Base-by-base conservation (phyloP, 1,140 invertebrate species). In the Drosophila albomicans region DNA sequence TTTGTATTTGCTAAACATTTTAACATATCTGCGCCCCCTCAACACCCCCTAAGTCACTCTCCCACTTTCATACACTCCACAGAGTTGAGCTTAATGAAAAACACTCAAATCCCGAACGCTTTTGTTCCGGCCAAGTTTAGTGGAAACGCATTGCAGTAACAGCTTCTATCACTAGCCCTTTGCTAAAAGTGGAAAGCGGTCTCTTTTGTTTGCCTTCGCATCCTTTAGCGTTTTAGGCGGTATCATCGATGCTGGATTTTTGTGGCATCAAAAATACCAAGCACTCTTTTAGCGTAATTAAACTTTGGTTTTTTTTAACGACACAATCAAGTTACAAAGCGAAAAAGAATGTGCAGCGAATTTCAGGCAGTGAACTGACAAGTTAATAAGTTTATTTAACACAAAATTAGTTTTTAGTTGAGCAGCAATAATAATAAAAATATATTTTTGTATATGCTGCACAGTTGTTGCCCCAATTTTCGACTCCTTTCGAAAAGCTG, bases 1-100 rank as follows among this genome's bases (percentile, higher is more conserved):
- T 79, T 79, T 84, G 80, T 84, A 87, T 88, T 87, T 87, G 82
- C 81, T 78, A 88, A 87, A 87, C 80, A 88, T 84, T 87, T 86
- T 80, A 74, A 70, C 76, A 73, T 69, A 70, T 64, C 45, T 51
- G 41, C 46, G 38, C 30, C 10, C 10, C 38, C 16, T 7, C 48
- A 3, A 2, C 20, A 11, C 32, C 10, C 48, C 3, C 20, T 28
- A 20, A 3, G 5, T 5, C 8, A 1, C 11, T 1, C 11, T 30
- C 0, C 51, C 8, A 35, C 3, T 41, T 3, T 32, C 41, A 13
- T 35, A 25, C 20, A 20, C 13, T 5, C 5, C 3, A 11, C 10
- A 28, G 11, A 38, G 58, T 48, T 56, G 59, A 25, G 63, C 62
- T 71, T 78, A 79, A 79, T 79, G 77, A 79, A 79, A 79, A 77